These are phyloP conservation scores for Galerucella calmariensis DNA, from an alignment of 2,888 invertebrate genomes.

Conservation along the genomic window DNA sequence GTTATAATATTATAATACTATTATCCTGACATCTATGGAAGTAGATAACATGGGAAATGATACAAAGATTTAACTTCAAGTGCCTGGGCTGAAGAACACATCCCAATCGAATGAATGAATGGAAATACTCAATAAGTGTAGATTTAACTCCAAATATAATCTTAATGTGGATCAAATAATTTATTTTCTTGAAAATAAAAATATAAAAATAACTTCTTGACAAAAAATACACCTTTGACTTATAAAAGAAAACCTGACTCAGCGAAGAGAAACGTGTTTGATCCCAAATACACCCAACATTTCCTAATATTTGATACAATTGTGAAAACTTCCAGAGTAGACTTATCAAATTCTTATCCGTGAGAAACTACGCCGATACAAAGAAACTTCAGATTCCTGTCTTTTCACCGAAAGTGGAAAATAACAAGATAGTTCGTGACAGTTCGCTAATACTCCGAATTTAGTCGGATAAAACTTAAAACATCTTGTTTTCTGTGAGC, in stretches of 20 bases:
- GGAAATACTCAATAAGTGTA: too few relatives aligned
- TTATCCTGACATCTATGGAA: too few relatives aligned
- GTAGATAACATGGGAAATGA: too few relatives aligned
- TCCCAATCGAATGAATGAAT: too few relatives aligned
- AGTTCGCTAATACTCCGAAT: constrained; percentile 35
- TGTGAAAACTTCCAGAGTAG: constrained; percentile 16
- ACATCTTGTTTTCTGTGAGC: constrained; percentile 38
- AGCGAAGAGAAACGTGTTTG: neutral
- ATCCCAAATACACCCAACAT: constrained; percentile 7
- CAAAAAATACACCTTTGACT: neutral
- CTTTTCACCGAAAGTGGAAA: constrained; percentile 22
- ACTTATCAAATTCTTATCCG: constrained; percentile 17
- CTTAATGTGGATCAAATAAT: too few relatives aligned
- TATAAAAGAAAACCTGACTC: neutral
- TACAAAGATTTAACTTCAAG: too few relatives aligned
- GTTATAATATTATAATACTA: too few relatives aligned
- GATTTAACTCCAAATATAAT: too few relatives aligned
- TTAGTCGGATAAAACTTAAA: constrained; percentile 34
- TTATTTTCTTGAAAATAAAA: neutral
- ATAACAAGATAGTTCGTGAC: constrained; percentile 36
- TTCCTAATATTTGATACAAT: constrained; percentile 24
- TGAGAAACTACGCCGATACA: constrained; percentile 7
- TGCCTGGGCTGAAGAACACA: too few relatives aligned
- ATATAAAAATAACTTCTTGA: neutral
- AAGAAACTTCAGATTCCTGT: constrained; percentile 25